These are phyloP conservation scores for Cariama cristata DNA, from an alignment of 2,113 vertebrate genomes.

Conservation along the genomic window DNA sequence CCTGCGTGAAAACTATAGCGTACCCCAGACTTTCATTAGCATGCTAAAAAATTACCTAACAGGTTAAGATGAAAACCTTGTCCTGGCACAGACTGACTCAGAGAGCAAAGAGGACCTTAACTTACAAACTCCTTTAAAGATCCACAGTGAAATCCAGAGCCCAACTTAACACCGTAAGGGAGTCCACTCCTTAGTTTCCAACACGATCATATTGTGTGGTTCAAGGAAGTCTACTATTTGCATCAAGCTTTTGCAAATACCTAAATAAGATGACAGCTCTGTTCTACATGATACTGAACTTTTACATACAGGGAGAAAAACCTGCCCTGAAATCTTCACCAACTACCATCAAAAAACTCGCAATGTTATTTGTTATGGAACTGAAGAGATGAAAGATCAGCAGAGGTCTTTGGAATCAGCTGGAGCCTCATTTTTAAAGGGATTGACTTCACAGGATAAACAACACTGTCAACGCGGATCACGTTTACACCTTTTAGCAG, in stretches of 20 bases:
- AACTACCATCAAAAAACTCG: background rate
- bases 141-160: background rate
- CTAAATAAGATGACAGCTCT: background rate
- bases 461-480: background rate
- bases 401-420: background rate
- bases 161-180: background rate
- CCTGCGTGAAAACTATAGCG: background rate
- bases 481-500: background rate
- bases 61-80: background rate
- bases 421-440: background rate
- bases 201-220: background rate
- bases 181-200: background rate
- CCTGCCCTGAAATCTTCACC: background rate
- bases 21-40: background rate
- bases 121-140: background rate
- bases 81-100: background rate
- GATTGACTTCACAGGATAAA: background rate
- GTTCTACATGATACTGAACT: background rate
- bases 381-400: background rate
- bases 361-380: background rate
- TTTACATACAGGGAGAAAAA: background rate
- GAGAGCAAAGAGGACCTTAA: background rate
- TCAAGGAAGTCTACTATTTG: background rate
- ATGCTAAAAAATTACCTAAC: background rate
- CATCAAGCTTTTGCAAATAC: background rate